Evolutionary conservation across 30 jellyfish, hydroid and myxozoan genomes (phyloP).

Genomic region (Chironex yamaguchii): DNA sequence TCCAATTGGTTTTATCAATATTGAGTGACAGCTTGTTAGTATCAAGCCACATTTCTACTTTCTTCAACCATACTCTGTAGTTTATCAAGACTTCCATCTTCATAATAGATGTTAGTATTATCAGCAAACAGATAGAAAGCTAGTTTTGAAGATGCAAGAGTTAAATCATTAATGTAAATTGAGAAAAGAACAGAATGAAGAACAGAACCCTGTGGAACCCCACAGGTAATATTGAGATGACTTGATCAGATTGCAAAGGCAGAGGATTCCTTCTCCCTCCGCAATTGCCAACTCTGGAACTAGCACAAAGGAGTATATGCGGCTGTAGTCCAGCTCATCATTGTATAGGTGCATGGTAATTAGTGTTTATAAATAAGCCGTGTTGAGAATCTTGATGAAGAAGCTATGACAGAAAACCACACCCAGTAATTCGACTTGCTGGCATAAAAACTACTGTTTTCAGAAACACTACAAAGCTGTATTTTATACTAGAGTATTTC

Average conservation of each 20-base stretch:
- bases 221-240: neutral
- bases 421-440: too few relatives aligned
- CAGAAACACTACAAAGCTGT: too few relatives aligned
- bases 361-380: too few relatives aligned
- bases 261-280: too few relatives aligned
- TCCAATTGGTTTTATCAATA: constrained; percentile 11
- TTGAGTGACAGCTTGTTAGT: constrained; percentile 1
- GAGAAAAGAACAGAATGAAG: constrained; percentile 22
- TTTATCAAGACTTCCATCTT: neutral
- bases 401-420: too few relatives aligned
- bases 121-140: constrained; percentile 31
- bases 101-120: constrained; percentile 26
- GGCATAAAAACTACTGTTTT: too few relatives aligned
- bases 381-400: too few relatives aligned
- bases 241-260: neutral
- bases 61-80: neutral
- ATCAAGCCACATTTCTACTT: constrained; percentile 13
- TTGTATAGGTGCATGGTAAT: too few relatives aligned
- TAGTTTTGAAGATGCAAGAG: constrained; percentile 13
- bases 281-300: too few relatives aligned
- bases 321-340: too few relatives aligned
- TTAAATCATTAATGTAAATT: constrained; percentile 1
- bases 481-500: too few relatives aligned
- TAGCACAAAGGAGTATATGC: too few relatives aligned
- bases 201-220: constrained; percentile 43